These are phyloP conservation scores for Martes flavigula DNA, from an alignment of 2,797 vertebrate genomes.

Conservation along the genomic window DNA sequence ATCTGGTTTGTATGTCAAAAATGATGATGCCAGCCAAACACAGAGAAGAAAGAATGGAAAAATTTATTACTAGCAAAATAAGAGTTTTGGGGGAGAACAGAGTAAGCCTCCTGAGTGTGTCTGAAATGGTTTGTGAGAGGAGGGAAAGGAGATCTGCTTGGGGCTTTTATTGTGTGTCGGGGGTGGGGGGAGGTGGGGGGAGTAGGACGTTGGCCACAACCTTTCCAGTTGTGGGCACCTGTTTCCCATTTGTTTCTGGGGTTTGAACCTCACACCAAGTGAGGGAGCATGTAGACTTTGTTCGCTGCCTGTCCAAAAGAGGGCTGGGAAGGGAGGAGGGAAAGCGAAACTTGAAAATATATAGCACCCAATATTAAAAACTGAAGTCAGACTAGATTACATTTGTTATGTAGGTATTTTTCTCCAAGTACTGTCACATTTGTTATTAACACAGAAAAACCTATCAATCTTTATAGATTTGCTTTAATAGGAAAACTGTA, in stretches of 20 bases:
- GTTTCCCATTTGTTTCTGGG: not conserved
- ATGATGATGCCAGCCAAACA: not conserved
- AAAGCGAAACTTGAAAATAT: not conserved
- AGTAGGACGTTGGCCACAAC: not conserved
- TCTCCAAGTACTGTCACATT: not conserved
- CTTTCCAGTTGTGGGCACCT: not conserved
- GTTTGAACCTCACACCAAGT: not conserved
- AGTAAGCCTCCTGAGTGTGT: not conserved
- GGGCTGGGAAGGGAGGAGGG: not conserved
- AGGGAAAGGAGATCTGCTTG: not conserved
- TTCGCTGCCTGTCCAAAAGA: not conserved
- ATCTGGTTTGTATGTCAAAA: not conserved
- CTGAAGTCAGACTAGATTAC: not conserved
- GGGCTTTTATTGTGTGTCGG: not conserved
- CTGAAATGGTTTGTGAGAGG: not conserved
- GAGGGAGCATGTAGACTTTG: not conserved
- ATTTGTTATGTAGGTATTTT: not conserved
- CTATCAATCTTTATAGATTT: not conserved
- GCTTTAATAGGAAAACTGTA: not conserved
- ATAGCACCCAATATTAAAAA: not conserved
- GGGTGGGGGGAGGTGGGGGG: no score
- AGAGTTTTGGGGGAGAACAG: not conserved
- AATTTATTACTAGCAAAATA: not conserved
- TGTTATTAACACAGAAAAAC: not conserved
- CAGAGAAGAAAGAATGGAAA: not conserved